These are phyloP conservation scores for Rhinichthys klamathensis DNA, from an alignment of 2,113 vertebrate genomes.

Conservation along the genomic window DNA sequence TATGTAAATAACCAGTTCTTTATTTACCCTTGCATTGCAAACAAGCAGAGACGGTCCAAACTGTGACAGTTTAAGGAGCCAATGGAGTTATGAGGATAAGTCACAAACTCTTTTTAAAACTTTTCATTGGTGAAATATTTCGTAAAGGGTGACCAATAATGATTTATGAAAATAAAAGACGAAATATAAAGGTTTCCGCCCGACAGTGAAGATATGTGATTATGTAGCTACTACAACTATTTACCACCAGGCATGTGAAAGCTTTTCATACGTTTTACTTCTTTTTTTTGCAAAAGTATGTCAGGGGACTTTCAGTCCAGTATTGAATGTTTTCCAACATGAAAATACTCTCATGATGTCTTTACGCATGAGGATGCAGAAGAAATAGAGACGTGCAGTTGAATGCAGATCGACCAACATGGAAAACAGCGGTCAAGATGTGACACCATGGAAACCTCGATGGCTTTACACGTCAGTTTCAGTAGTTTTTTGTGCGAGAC, in stretches of 20 bases:
- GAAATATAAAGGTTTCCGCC: no score
- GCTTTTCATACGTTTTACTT: neutral
- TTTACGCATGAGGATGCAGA: neutral
- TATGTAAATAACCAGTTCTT: no score
- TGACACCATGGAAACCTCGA: conserved; percentile 9
- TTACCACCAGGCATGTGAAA: neutral
- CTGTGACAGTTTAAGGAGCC: no score
- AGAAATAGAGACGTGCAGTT: neutral
- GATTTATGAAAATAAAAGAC: no score
- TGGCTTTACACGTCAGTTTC: conserved; percentile 4
- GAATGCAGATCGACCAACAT: neutral
- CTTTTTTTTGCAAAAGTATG: neutral
- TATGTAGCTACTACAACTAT: neutral
- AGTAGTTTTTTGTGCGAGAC: neutral
- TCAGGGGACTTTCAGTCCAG: neutral
- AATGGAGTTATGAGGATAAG: no score
- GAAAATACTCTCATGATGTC: neutral
- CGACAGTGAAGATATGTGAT: no score
- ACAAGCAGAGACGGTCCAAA: no score
- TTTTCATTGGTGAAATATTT: no score
- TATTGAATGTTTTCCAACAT: neutral
- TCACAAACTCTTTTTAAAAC: no score
- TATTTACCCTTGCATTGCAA: no score
- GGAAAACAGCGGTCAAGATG: neutral
- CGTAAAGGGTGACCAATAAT: no score